Evolutionary conservation across 2,113 vertebrate species (phyloP), one percentile per base, ranked within the genome.

Genomic region (Monarcha castaneiventris): DNA sequence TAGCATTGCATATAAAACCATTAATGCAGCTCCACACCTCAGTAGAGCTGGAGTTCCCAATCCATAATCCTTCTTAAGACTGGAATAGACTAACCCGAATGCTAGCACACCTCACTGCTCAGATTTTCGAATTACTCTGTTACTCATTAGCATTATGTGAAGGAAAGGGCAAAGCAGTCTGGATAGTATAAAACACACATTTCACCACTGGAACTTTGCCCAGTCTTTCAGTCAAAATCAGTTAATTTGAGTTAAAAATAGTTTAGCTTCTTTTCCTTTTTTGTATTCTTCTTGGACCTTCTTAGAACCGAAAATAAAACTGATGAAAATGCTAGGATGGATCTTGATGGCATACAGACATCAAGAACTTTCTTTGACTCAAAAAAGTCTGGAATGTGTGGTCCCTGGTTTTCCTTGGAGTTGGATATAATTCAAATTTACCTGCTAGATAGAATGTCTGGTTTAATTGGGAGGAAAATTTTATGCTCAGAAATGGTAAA

Each of bases 21-120:
- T 92, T 92, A 94, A 93, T 95, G 93, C 94, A 72, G 9, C 48
- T 88, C 48, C 87, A 84, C 79, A 90, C 56, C 58, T 93, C 83
- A 92, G 88, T 0, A 86, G 75, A 84, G 25, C 68, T 81, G 52
- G 30, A 92, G 79, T 81, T 93, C 56, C 90, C 64, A 71, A 41
- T 64, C 86, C 0, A 0, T 96, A 93, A 96, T 93, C 85, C 79
- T 90, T 76, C 51, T 86, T 81, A 92, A 96, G 58, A 37, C 91
- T 84, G 59, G 61, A 59, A 77, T 54, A 94, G 56, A 90, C 85
- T 90, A 88, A 92, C 72, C 44, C 55, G 81, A 94, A 75, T 0
- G 9, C 3, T 3, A 80, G 61, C 66, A 83, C 33, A 90, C 90
- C 90, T 92, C 90, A 64, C 51, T 56, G 82, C 82, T 80, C 94